Evolutionary conservation across 2,888 invertebrate genomes (phyloP).

Genomic region (Cantharis flavilabris): DNA sequence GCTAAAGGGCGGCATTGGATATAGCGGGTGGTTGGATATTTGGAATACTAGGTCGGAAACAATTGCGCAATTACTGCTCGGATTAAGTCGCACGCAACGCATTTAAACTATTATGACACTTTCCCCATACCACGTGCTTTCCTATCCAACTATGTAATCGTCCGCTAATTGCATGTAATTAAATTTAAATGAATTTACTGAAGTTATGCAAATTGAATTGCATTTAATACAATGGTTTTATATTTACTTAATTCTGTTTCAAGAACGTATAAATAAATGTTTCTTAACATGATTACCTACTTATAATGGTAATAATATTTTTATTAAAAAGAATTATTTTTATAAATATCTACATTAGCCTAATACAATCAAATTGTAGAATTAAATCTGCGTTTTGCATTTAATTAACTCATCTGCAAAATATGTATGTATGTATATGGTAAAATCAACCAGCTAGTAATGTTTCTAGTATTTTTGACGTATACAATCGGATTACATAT

Average conservation of each 20-base stretch:
- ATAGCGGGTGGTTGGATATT: slow-evolving; percentile 47
- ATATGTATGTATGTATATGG: no score
- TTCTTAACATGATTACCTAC: background rate
- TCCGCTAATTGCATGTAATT: slow-evolving; percentile 54
- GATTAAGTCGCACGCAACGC: slow-evolving; percentile 46
- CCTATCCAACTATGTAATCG: slow-evolving; percentile 55
- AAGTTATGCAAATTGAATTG: slow-evolving; percentile 50
- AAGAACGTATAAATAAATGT: background rate
- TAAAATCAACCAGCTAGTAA: no score
- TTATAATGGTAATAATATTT: slow-evolving; percentile 5
- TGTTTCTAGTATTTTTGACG: background rate
- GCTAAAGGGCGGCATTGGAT: slow-evolving; percentile 44
- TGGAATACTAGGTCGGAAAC: slow-evolving; percentile 54
- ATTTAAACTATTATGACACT: slow-evolving; percentile 44
- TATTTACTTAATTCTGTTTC: background rate
- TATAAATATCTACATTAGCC: no score
- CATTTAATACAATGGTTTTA: slow-evolving; percentile 32
- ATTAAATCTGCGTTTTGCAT: background rate
- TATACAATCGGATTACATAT: background rate
- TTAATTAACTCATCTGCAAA: background rate
- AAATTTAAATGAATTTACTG: slow-evolving; percentile 51
- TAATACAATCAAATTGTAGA: background rate
- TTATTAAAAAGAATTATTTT: no score
- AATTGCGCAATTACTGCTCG: slow-evolving; percentile 43
- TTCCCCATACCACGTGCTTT: slow-evolving; percentile 48